Evolutionary conservation across 2,113 vertebrate species (phyloP), one percentile per base, ranked within the genome.

Genomic region (Proterorhinus semilunaris): DNA sequence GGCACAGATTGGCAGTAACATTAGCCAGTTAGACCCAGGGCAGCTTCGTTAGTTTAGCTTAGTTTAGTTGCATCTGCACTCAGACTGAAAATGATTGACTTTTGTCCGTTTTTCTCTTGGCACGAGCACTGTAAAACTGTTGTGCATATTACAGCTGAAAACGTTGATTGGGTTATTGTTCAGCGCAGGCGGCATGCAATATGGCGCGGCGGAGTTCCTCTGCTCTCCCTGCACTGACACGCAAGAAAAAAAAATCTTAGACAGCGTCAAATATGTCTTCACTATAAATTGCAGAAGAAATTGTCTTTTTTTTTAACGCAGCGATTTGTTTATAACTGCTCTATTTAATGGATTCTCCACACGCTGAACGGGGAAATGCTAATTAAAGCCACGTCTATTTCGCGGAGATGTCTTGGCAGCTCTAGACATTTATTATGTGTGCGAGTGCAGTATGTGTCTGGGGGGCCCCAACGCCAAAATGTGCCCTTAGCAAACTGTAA

Each of bases 401-500:
- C 55, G 50, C 10, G 21, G 46, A 61, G 13, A 51, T 54, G 2
- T 50, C 36, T 45, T 21, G 52, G n/a, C 54, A 16, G 43, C 52
- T 52, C 43, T 52, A 57, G 12, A 66, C 63, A 54, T 62, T 68
- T 66, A 48, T n/a, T 46, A 45, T 15, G 42, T n/a, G 16, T n/a
- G 11, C 59, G 13, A 10, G 2, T 62, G 1, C 17, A 61, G 61
- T 8, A 65, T 54, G 43, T 50, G 50, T 73, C 42, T 61, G 42
- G 45, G 45, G 43, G 54, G 27, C 2, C 27, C 27, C 3, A 11
- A 17, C 62, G 53, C 59, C 45, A 55, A 61, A 16, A 54, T 42
- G 69, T 61, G 21, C 64, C 66, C 58, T 54, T 65, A 15, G 71
- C 68, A 62, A 62, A 74, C 50, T 21, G 53, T 79, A 79, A 79